phyloP scores from a whole-genome alignment of 2,888 invertebrate genomes.

The Phaedon cochleariae region DNA sequence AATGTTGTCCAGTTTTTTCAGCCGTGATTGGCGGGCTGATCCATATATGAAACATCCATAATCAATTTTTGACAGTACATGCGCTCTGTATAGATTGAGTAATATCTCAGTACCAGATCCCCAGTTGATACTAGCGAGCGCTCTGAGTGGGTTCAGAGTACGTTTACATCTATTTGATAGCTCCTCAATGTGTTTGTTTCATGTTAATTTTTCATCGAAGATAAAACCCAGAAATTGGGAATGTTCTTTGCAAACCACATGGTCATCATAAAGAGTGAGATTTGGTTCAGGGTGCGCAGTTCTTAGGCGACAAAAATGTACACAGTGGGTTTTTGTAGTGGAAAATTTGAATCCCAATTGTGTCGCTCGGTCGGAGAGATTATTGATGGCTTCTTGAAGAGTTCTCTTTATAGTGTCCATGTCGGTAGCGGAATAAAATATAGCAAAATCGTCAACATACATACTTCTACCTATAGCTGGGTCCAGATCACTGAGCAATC shows the following conservation, averaged over 20 bases:
- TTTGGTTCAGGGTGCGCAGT: neutral
- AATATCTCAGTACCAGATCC: neutral
- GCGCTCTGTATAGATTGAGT: neutral
- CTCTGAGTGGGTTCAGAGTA: neutral
- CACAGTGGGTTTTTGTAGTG: neutral
- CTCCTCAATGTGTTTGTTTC: neutral
- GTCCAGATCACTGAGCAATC: constrained; percentile 3
- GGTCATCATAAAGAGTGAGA: neutral
- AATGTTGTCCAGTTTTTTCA: neutral
- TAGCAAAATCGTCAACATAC: constrained; percentile 20
- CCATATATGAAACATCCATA: neutral
- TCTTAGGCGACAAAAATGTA: neutral
- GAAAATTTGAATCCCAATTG: neutral
- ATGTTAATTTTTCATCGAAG: neutral
- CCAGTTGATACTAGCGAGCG: neutral
- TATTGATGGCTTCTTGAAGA: constrained; percentile 12
- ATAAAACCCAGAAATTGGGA: neutral
- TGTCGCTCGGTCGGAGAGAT: neutral
- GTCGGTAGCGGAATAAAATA: constrained; percentile 4
- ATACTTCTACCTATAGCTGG: constrained; percentile 1
- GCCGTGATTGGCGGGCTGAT: neutral
- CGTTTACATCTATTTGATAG: neutral
- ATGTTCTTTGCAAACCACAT: neutral
- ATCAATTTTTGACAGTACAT: neutral
- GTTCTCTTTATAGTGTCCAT: neutral